Percentiles rank a stretch among this genome's conserved stretches.
Conservation (phyloP, 1,140 invertebrate genomes). For the Anastrepha ludens region DNA sequence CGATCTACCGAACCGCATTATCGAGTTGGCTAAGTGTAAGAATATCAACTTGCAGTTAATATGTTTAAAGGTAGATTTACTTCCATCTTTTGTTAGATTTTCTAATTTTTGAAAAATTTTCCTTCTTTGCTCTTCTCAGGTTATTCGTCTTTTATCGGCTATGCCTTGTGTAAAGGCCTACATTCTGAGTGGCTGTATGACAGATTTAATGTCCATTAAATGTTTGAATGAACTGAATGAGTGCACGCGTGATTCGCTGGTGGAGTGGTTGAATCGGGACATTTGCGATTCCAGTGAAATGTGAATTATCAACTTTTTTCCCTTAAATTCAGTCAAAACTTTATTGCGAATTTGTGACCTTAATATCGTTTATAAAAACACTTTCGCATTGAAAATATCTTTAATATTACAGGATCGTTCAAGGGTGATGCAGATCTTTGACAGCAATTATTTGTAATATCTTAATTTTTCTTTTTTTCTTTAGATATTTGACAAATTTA, state of each 20-base stretch:
- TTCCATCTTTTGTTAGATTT: neutral
- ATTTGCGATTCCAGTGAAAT: conserved; percentile 58
- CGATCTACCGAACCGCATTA: conserved; percentile 60
- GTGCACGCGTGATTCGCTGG: conserved; percentile 62
- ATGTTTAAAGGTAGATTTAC: conserved; percentile 51
- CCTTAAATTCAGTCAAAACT: neutral
- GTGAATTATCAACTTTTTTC: conserved; percentile 10
- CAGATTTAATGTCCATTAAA: conserved; percentile 57
- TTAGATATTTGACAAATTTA: no score
- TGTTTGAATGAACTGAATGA: conserved; percentile 64
- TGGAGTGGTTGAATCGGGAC: conserved; percentile 66
- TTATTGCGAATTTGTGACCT: neutral
- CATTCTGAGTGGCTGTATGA: conserved; percentile 64
- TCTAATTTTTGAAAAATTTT: neutral
- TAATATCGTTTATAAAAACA: neutral
- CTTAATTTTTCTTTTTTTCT: no score
- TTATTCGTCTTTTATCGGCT: conserved; percentile 61
- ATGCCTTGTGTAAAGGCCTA: conserved; percentile 69
- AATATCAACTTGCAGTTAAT: conserved; percentile 61
- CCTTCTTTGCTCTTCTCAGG: neutral
- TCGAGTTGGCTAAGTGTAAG: neutral
- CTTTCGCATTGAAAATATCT: no score
- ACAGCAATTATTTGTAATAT: no score
- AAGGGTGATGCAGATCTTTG: no score
- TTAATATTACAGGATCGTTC: no score